Conservation (phyloP, 1,140 invertebrate genomes). For the Bombus waltoni region DNA sequence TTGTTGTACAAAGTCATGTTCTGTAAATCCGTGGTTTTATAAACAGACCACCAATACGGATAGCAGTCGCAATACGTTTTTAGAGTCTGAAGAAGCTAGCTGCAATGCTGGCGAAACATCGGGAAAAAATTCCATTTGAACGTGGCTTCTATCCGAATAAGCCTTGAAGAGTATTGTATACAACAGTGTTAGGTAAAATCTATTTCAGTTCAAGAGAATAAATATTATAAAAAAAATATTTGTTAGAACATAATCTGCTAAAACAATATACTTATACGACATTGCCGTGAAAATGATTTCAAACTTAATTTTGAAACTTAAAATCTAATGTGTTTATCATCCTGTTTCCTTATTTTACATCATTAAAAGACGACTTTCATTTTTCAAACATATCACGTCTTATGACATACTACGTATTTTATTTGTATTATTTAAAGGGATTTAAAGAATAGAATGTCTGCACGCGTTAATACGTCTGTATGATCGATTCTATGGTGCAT, state of each 20-base stretch:
- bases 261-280: neutral
- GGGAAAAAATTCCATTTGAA: no score
- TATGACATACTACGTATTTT: constrained; percentile 26
- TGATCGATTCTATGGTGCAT: constrained; percentile 40
- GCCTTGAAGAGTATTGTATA: no score
- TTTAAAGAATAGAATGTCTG: constrained; percentile 4
- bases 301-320: neutral
- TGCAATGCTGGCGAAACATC: no score
- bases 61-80: no score
- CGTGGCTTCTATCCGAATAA: no score
- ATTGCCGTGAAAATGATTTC: neutral
- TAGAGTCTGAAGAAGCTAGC: no score
- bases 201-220: neutral
- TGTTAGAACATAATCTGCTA: neutral
- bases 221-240: neutral
- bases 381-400: constrained; percentile 36
- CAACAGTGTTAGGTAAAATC: no score
- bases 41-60: no score
- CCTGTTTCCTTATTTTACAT: neutral
- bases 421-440: constrained; percentile 14
- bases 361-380: constrained; percentile 8
- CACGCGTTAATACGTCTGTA: neutral
- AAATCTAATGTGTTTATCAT: neutral
- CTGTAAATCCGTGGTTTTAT: no score
- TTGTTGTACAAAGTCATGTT: no score